Conservation (phyloP, 2,888 invertebrate genomes). For the Mesorhabditis spiculigera region DNA sequence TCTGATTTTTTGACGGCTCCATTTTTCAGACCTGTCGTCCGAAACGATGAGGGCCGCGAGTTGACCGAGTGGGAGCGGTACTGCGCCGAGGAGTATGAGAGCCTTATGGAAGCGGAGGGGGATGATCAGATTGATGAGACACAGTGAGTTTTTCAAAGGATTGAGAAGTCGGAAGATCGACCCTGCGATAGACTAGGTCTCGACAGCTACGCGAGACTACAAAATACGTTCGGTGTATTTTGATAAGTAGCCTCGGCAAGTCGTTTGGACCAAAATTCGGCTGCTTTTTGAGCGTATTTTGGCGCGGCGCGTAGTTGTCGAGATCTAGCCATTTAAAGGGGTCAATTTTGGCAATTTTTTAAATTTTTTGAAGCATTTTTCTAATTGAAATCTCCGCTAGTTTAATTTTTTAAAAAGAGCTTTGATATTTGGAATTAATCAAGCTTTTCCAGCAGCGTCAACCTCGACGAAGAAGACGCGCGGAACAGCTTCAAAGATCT, state of each 20-base stretch:
- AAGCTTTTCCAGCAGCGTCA: conserved; percentile 36
- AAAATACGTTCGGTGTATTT: no score
- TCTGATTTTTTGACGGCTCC: no score
- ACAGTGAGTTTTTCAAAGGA: conserved; percentile 27
- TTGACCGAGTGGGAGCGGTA: conserved; percentile 79
- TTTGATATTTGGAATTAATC: neutral
- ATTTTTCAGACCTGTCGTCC: conserved; percentile 20
- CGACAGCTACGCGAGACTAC: neutral
- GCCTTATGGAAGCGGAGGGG: conserved; percentile 81
- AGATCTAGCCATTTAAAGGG: no score
- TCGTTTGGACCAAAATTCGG: no score
- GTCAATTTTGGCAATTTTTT: no score
- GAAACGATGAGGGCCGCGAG: conserved; percentile 47
- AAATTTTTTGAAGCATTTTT: no score
- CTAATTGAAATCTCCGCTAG: neutral
- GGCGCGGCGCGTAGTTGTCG: no score
- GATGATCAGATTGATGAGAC: conserved; percentile 39
- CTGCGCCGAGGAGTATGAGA: conserved; percentile 95
- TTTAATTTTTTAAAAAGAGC: no score
- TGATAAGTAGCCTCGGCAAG: no score
- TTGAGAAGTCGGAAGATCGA: neutral
- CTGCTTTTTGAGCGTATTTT: no score
- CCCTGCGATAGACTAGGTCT: neutral
- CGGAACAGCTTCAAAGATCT: neutral
- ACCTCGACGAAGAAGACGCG: conserved; percentile 46